phyloP scores from a whole-genome alignment of 2,113 vertebrate species.

The Laterallus jamaicensis region DNA sequence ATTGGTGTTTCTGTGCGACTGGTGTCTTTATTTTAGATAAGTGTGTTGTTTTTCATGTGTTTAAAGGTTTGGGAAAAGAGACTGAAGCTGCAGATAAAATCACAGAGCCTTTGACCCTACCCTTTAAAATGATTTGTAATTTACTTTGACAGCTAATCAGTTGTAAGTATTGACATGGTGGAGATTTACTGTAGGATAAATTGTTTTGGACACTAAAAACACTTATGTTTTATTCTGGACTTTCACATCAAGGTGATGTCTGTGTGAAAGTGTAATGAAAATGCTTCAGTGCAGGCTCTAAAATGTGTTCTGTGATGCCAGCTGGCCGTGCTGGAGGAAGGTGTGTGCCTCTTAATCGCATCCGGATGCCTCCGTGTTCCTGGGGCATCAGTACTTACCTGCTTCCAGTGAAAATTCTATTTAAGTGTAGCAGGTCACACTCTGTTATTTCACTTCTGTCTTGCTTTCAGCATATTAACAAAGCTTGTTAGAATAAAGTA shows the following conservation, averaged over 20 bases:
- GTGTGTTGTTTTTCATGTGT: not conserved
- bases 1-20: fast-evolving
- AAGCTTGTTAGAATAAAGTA: not conserved
- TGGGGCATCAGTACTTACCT: not conserved
- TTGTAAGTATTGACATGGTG: not conserved
- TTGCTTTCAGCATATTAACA: not conserved
- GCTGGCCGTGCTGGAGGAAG: not conserved
- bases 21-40: not conserved
- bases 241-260: fast-evolving
- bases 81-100: not conserved
- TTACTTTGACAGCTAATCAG: not conserved
- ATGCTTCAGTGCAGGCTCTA: not conserved
- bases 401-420: not conserved
- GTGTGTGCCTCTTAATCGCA: fast-evolving
- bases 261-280: not conserved
- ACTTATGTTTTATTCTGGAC: not conserved
- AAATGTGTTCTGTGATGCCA: not conserved
- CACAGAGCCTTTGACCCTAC: not conserved
- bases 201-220: not conserved
- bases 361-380: fast-evolving
- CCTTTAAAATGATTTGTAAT: not conserved
- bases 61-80: not conserved
- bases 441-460: not conserved
- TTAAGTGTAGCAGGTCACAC: fast-evolving
- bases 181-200: not conserved